These are phyloP conservation scores for Dryobates pubescens DNA, from an alignment of 2,797 vertebrate species.

Conservation along the genomic window DNA sequence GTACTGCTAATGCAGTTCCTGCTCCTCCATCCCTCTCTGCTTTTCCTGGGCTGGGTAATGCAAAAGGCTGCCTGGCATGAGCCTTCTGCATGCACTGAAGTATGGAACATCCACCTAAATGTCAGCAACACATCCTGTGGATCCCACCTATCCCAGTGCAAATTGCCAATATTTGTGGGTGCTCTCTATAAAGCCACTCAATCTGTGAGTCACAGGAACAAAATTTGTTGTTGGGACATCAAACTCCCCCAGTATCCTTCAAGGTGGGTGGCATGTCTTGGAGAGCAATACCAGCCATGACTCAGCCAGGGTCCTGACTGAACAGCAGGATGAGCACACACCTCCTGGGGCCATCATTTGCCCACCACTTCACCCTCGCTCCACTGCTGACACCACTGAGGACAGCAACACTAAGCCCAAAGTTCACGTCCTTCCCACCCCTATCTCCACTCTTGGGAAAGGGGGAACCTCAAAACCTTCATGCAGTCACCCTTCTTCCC, in stretches of 20 bases:
- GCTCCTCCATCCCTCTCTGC: not conserved
- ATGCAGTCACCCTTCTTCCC: not conserved
- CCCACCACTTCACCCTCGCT: not conserved
- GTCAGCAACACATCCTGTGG: not conserved
- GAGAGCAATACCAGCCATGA: not conserved
- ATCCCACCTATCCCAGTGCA: not conserved
- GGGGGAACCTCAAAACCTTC: not conserved
- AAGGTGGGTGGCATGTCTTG: not conserved
- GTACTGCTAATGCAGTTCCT: not conserved
- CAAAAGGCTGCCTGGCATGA: not conserved
- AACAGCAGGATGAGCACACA: not conserved
- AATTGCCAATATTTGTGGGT: not conserved
- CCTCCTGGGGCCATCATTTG: not conserved
- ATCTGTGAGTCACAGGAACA: not conserved
- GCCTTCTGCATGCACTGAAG: not conserved
- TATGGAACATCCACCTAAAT: not conserved
- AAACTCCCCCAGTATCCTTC: not conserved
- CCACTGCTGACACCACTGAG: fast-evolving
- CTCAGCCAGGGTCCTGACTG: not conserved
- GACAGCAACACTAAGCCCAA: not conserved
- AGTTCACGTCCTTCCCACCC: not conserved
- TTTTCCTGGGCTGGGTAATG: not conserved
- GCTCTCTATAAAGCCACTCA: not conserved
- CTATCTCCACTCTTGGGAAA: not conserved
- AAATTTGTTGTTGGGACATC: not conserved